Percentiles rank a stretch among this genome's conserved stretches.
Conservation (phyloP, 1,140 invertebrate species). For the Drosophila sulfurigaster region DNA sequence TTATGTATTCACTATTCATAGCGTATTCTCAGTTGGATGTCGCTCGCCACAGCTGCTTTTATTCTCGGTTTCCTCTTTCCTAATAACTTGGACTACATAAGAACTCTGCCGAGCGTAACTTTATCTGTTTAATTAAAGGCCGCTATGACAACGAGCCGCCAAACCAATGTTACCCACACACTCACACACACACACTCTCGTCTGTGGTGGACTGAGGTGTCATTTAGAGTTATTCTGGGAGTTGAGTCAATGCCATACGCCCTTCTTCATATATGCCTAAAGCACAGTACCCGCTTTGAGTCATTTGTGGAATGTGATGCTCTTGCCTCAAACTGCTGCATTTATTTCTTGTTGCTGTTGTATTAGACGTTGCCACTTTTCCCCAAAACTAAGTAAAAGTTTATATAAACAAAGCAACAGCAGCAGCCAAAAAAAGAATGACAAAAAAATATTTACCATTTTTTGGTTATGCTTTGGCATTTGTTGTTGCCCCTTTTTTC, state of each 20-base stretch:
- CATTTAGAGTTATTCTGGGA: background rate
- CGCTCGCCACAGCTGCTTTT: background rate
- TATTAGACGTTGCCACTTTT: slow-evolving; percentile 20
- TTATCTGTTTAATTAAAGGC: slow-evolving; percentile 69
- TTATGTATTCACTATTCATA: slow-evolving; percentile 17
- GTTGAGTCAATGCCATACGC: slow-evolving; percentile 5
- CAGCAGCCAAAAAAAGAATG: slow-evolving; percentile 11
- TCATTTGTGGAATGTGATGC: slow-evolving; percentile 47
- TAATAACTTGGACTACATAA: background rate
- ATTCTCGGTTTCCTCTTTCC: background rate
- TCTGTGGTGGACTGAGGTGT: background rate
- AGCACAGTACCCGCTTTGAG: slow-evolving; percentile 18
- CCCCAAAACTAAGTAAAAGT: slow-evolving; percentile 38
- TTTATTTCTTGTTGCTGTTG: slow-evolving; percentile 20
- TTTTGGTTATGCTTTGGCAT: slow-evolving; percentile 40
- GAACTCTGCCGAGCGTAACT: slow-evolving; percentile 14
- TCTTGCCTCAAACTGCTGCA: slow-evolving; percentile 9
- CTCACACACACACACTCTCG: background rate
- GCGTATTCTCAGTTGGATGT: background rate
- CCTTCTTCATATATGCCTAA: slow-evolving; percentile 2
- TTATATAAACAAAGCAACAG: slow-evolving; percentile 35
- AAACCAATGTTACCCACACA: background rate
- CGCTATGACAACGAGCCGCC: slow-evolving; percentile 44
- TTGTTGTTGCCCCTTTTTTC: slow-evolving; percentile 31
- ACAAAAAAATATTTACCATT: slow-evolving; percentile 35